Conservation (phyloP, 1,140 invertebrate species). For the Ephestia elutella region DNA sequence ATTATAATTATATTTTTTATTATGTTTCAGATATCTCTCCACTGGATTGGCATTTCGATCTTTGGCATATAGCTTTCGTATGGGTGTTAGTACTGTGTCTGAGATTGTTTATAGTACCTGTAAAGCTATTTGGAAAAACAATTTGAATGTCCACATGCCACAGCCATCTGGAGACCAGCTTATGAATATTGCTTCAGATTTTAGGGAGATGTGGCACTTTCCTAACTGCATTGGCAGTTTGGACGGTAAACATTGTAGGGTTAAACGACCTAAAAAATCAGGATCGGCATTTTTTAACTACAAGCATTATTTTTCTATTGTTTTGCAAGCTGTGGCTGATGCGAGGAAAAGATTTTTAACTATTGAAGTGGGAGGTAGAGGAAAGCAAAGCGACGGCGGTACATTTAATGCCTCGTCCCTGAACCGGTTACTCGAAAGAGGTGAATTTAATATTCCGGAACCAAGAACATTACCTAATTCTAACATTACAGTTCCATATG, state of each 20-base stretch:
- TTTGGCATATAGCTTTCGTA: slow-evolving; percentile 18
- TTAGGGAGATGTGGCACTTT: slow-evolving; percentile 43
- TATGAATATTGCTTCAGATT: slow-evolving; percentile 33
- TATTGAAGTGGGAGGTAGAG: slow-evolving; percentile 49
- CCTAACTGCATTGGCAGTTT: slow-evolving; percentile 47
- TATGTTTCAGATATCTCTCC: slow-evolving; percentile 20
- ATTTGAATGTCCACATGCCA: slow-evolving; percentile 18
- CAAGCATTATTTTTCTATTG: slow-evolving; percentile 40
- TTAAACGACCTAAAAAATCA: not conserved
- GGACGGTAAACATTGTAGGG: slow-evolving; percentile 25
- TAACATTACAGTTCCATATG: slow-evolving; percentile 10
- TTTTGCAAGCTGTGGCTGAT: too few species aligned
- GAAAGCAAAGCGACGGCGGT: slow-evolving; percentile 43
- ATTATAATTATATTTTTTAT: slow-evolving; percentile 12
- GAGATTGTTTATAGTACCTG: slow-evolving; percentile 16
- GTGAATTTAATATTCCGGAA: slow-evolving; percentile 18
- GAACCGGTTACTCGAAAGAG: slow-evolving; percentile 20
- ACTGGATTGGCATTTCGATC: slow-evolving; percentile 18
- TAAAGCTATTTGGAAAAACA: slow-evolving; percentile 16
- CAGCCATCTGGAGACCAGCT: slow-evolving; percentile 23
- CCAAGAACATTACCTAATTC: slow-evolving; percentile 16
- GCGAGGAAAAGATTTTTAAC: too few species aligned
- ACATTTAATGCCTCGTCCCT: slow-evolving; percentile 18
- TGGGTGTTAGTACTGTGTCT: slow-evolving; percentile 16
- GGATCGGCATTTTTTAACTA: slow-evolving; percentile 24